These are phyloP conservation scores for Cochlearius cochlearius DNA, from an alignment of 2,113 vertebrate genomes.

Conservation along the genomic window DNA sequence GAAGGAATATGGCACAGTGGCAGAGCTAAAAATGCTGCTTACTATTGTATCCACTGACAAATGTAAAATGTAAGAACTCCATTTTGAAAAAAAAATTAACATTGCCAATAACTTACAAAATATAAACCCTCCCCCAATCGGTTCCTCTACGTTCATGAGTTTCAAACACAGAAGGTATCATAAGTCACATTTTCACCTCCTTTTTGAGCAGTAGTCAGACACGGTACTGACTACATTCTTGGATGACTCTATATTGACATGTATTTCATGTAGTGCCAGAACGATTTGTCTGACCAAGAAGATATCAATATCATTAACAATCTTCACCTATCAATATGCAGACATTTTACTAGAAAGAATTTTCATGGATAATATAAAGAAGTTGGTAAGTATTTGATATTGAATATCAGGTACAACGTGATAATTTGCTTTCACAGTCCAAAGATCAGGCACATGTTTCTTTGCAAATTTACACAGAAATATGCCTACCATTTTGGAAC, in stretches of 20 bases:
- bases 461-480: neutral
- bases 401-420: neutral
- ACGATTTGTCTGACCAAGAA: neutral
- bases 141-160: neutral
- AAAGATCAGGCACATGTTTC: neutral
- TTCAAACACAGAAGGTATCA: neutral
- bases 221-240: neutral
- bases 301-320: neutral
- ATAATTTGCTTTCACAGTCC: neutral
- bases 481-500: neutral
- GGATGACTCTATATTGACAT: neutral
- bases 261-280: neutral
- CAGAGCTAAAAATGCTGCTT: neutral
- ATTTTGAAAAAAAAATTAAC: neutral
- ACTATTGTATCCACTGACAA: neutral
- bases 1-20: fast-evolving
- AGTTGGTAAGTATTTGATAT: neutral
- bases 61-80: neutral
- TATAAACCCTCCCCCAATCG: neutral
- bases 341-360: neutral
- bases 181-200: neutral
- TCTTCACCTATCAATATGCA: neutral
- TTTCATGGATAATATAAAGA: neutral
- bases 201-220: neutral
- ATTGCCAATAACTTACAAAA: neutral